phyloP scores from a whole-genome alignment of 2,888 invertebrate genomes.

The Drosophila algonquin region DNA sequence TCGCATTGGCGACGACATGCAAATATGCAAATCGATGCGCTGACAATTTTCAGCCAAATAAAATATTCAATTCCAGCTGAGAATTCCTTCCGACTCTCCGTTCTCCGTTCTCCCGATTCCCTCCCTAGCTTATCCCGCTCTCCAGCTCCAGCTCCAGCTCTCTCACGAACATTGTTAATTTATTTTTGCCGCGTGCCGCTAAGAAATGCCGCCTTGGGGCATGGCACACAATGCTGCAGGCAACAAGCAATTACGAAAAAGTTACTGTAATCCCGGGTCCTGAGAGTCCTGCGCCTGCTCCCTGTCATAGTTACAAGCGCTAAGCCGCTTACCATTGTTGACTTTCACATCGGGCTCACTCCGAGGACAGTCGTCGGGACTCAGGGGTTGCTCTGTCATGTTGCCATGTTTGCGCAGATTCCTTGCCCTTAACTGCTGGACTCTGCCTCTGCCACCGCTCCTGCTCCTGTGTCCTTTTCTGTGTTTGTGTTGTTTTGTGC shows the following conservation, averaged over 20 bases:
- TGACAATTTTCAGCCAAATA: constrained; percentile 73
- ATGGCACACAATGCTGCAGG: constrained; percentile 52
- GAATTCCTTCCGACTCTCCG: constrained; percentile 27
- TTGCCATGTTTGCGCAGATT: constrained; percentile 35
- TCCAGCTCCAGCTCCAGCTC: constrained; percentile 17
- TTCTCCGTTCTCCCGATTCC: not conserved
- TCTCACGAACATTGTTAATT: constrained; percentile 75
- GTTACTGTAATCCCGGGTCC: constrained; percentile 68
- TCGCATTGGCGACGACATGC: constrained; percentile 55
- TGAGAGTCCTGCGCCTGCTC: constrained; percentile 48
- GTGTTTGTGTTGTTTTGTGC: constrained; percentile 63
- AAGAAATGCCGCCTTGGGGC: constrained; percentile 62
- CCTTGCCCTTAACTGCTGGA: constrained; percentile 36
- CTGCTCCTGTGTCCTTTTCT: constrained; percentile 1
- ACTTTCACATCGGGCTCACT: constrained; percentile 81
- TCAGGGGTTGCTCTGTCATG: constrained; percentile 27
- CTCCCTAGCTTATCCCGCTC: not conserved
- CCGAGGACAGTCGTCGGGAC: constrained; percentile 50
- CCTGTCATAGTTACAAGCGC: constrained; percentile 76
- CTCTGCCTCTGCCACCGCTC: not conserved
- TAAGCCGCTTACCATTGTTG: constrained; percentile 83
- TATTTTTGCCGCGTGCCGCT: constrained; percentile 76
- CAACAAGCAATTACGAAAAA: constrained; percentile 81
- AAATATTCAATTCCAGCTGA: constrained; percentile 64
- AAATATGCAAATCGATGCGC: constrained; percentile 71